Base-by-base conservation (phyloP, 2,888 invertebrate species). In the Anthophora plumipes region DNA sequence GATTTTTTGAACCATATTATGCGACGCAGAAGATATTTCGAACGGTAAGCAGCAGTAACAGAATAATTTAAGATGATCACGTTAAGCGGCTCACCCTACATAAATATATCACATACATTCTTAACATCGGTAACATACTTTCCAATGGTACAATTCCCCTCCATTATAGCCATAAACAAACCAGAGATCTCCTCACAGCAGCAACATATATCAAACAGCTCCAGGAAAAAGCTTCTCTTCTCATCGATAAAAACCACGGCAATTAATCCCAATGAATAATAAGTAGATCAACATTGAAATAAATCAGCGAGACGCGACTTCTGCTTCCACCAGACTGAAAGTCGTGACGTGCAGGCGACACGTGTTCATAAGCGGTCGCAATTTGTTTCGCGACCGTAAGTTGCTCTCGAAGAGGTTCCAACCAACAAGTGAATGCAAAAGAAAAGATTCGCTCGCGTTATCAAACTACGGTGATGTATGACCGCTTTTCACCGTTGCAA, bases 401-500 rank as follows among this genome's bases (percentile, higher is more conserved):
- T 4, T 31, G 54, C 20, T 50, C 43, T 50, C 43, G 55, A 31
- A 1, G 41, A 8, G 14, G 14, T 8, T 2, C 17, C 7, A n/a
- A 31, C 3, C 17, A 12, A 11, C 3, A 9, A 59, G 52, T n/a
- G 17, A 37, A n/a, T n/a, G n/a, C 7, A 39, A 39, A 63, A 57
- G 66, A 60, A 55, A 52, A 69, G n/a, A n/a, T n/a, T n/a, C 55
- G 20, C 31, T 25, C 54, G 46, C 22, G 74, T 79, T 79, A 79
- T 79, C 79, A 69, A 79, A 66, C 39, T 14, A 31, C 43, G 22
- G 70, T 80, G 84, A 78, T 73, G 81, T 71, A 78, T 61, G 77
- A 71, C 54, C 75, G 83, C 86, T 84, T 85, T 86, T 69, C 86
- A 73, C 76, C 77, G 52, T 17, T 20, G 69, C 76, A 73, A 72